Evolutionary conservation across 1,140 invertebrate genomes (phyloP).

Genomic region (Gerris buenoi): DNA sequence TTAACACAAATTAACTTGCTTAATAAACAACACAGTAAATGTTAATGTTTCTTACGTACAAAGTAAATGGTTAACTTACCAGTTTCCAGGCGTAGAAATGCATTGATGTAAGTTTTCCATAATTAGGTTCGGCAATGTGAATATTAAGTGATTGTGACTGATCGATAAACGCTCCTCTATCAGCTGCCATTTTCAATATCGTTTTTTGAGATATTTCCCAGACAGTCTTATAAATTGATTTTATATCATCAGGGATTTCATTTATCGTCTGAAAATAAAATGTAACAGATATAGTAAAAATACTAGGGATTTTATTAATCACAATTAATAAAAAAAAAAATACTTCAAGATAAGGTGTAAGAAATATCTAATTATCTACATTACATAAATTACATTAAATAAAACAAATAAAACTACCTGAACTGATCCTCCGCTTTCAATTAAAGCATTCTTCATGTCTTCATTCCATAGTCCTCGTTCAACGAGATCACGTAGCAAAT

Average conservation of each 20-base stretch:
- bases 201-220: slow-evolving; percentile 96
- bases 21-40: too few species aligned
- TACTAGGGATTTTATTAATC: too few species aligned
- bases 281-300: too few species aligned
- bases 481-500: slow-evolving; percentile 84
- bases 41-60: too few species aligned
- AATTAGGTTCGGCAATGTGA: slow-evolving; percentile 86
- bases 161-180: slow-evolving; percentile 94
- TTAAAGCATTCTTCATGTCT: slow-evolving; percentile 90
- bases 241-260: slow-evolving; percentile 74
- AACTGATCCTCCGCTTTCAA: slow-evolving; percentile 82
- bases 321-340: too few species aligned
- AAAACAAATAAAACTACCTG: slow-evolving; percentile 35
- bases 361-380: too few species aligned
- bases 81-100: slow-evolving; percentile 96
- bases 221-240: slow-evolving; percentile 90
- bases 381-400: not conserved
- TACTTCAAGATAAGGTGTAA: too few species aligned
- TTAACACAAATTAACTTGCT: too few species aligned
- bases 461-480: slow-evolving; percentile 84
- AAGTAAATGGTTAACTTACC: slow-evolving; percentile 41
- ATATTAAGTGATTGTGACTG: slow-evolving; percentile 97
- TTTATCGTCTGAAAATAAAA: slow-evolving; percentile 53
- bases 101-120: slow-evolving; percentile 89
- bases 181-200: slow-evolving; percentile 93